Base-by-base conservation (phyloP, 2,888 invertebrate species). In the Caenorhabditis sp. region DNA sequence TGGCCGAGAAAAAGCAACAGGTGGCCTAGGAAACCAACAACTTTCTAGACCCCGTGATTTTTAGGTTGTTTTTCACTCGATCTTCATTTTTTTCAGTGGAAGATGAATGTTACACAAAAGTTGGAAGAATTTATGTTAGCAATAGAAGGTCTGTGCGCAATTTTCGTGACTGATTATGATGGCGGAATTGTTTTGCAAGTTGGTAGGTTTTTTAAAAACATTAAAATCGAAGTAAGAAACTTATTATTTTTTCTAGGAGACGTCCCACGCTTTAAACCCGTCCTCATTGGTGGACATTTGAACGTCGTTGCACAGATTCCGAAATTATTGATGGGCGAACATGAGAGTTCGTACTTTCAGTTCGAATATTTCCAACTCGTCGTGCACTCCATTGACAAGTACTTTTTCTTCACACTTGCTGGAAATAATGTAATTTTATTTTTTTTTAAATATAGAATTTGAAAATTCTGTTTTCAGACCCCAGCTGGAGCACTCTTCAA, bases 121-220 rank as follows among this genome's bases (percentile, higher is more conserved):
- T 60, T 78, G 25, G 70, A 78, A 61, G 75, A 78, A 63, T 53
- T 78, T 12, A 67, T 75, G 66, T 62, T 73, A 20, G 26, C 68
- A 1, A 69, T 64, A 25, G 72, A 75, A 59, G 78, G 78, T 20
- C 59, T 73, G 2, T 73, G 75, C 25, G 69, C 80, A 12, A 76
- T 80, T 25, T 78, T 80, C 54, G 67, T 80, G 64, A 78, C 76
- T 25, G 81, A 81, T 62, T 67, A 63, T 49, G 78, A 78, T 26
- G 78, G 78, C 20, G 78, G 68, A 26, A 38, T 76, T 8, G 59
- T 78, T 57, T 1, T 67, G 26, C 65, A 65, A 31, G 66, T 70
- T 49, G 78, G 78, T 73, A 17, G 63, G 70, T 56, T 31, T 31
- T 21, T 49, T 69, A 38, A 21, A 31, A 49, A 59, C 31, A 31